phyloP scores from a whole-genome alignment of 2,888 invertebrate species.

The Acleris literana region DNA sequence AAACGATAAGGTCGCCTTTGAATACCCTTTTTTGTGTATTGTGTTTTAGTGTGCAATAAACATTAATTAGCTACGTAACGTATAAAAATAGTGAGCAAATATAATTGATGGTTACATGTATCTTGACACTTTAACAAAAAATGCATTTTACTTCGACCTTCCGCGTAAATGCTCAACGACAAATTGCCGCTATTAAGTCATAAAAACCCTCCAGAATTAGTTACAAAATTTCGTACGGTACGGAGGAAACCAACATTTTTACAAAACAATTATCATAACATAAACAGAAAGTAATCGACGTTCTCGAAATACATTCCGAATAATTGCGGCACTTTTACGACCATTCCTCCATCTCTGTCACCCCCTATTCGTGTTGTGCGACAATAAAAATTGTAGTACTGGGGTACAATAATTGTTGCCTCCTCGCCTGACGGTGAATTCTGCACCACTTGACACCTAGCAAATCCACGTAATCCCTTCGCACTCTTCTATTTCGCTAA shows the following conservation, averaged over 20 bases:
- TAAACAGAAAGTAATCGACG: conserved; percentile 32
- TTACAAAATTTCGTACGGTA: conserved; percentile 14
- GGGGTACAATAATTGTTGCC: conserved; percentile 29
- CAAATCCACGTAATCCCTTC: conserved; percentile 12
- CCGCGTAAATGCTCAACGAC: conserved; percentile 9
- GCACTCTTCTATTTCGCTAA: conserved; percentile 1
- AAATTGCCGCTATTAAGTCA: conserved; percentile 29
- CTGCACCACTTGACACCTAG: conserved; percentile 11
- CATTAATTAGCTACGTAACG: no score
- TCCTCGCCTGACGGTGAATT: conserved; percentile 12
- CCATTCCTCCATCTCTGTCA: conserved; percentile 29
- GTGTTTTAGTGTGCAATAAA: no score
- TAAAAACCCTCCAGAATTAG: conserved; percentile 25
- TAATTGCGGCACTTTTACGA: conserved; percentile 37
- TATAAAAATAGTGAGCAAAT: no score
- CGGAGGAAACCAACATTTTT: conserved; percentile 28
- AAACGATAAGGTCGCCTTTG: no score
- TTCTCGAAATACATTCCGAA: conserved; percentile 33
- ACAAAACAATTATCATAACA: conserved; percentile 37
- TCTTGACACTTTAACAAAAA: neutral
- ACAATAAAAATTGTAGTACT: conserved; percentile 31
- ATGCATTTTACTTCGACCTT: neutral
- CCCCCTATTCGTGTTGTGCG: conserved; percentile 32
- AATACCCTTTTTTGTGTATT: no score
- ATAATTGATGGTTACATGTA: no score